phyloP scores from a whole-genome alignment of 1,140 invertebrate species.

The Trichoplusia ni region DNA sequence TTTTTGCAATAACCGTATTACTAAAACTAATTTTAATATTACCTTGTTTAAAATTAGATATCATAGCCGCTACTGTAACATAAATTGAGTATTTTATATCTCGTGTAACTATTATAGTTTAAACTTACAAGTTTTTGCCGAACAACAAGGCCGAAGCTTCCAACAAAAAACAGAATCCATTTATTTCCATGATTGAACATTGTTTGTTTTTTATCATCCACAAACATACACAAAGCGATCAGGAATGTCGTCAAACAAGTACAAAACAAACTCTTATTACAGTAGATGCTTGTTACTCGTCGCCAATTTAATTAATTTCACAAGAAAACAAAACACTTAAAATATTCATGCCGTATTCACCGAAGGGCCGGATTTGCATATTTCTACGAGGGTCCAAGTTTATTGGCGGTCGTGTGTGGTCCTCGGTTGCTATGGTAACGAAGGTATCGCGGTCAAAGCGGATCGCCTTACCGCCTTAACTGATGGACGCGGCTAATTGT shows the following conservation, averaged over 20 bases:
- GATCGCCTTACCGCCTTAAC: constrained; percentile 60
- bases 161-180: constrained; percentile 7
- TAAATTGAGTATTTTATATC: constrained; percentile 8
- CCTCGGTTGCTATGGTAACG: constrained; percentile 69
- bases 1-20: not conserved
- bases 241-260: constrained; percentile 15
- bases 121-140: not conserved
- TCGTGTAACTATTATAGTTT: not conserved
- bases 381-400: constrained; percentile 47
- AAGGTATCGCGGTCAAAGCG: constrained; percentile 53
- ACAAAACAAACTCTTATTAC: constrained; percentile 14
- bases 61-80: too few relatives aligned
- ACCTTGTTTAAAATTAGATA: not conserved
- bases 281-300: constrained; percentile 18
- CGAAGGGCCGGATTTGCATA: constrained; percentile 67
- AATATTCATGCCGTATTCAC: constrained; percentile 58
- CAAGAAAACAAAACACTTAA: constrained; percentile 48
- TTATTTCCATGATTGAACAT: constrained; percentile 22
- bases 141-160: not conserved
- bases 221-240: not conserved
- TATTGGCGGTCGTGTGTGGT: constrained; percentile 71
- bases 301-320: constrained; percentile 46
- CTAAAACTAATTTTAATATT: not conserved
- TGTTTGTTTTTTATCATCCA: constrained; percentile 20
- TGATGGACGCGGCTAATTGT: constrained; percentile 76